These are phyloP conservation scores for Lota lota DNA, from an alignment of 2,113 vertebrate species.

Conservation along the genomic window DNA sequence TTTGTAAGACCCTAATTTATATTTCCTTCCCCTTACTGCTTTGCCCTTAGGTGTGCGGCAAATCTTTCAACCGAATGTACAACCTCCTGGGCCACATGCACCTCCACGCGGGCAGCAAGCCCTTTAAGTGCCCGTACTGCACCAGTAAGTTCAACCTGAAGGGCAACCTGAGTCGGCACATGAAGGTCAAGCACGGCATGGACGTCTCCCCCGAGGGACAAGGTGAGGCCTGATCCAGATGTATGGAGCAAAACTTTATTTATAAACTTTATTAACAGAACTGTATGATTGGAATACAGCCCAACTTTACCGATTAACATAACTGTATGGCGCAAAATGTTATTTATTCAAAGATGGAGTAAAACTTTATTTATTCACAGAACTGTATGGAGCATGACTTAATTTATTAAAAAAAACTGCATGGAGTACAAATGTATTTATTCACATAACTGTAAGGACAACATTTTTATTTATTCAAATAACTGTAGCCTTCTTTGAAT, in stretches of 20 bases:
- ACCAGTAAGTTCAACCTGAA: slow-evolving; percentile 99
- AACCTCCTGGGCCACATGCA: slow-evolving; percentile 99
- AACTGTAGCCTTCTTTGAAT: too few species aligned
- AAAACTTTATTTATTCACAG: too few species aligned
- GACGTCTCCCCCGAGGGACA: slow-evolving; percentile 92
- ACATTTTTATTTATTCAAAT: too few species aligned
- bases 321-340: too few species aligned
- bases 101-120: slow-evolving; percentile 93
- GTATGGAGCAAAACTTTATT: not conserved
- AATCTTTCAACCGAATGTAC: slow-evolving; percentile 99
- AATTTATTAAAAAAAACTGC: too few species aligned
- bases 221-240: slow-evolving; percentile 69
- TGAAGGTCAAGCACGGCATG: slow-evolving; percentile 98
- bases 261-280: not conserved
- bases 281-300: too few species aligned
- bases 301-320: too few species aligned
- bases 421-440: too few species aligned
- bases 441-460: too few species aligned
- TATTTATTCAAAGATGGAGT: too few species aligned
- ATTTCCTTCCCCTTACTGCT: not conserved
- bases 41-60: slow-evolving; percentile 87
- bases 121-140: slow-evolving; percentile 98
- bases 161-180: slow-evolving; percentile 97
- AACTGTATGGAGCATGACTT: too few species aligned
- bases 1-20: not conserved